Evolutionary conservation across 2,113 vertebrate species (phyloP).

Genomic region (Eurypyga helias): DNA sequence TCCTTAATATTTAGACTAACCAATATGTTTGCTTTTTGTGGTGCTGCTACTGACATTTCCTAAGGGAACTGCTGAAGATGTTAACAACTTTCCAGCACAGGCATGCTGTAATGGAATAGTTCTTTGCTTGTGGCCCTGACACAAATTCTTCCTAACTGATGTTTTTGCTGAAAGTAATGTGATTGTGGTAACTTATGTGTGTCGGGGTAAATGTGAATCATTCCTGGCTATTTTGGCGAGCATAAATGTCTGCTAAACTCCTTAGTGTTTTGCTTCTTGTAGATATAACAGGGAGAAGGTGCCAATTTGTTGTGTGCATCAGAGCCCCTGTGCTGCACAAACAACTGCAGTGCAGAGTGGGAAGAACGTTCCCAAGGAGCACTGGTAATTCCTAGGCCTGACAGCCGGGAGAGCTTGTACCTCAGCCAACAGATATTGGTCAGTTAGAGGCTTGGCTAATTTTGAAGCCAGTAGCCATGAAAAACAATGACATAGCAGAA

Average conservation of each 20-base stretch:
- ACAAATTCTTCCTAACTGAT: slow-evolving; percentile 12
- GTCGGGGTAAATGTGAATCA: not conserved
- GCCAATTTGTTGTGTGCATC: not conserved
- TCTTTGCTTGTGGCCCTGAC: slow-evolving; percentile 19
- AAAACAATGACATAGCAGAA: not conserved
- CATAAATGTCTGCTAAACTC: not conserved
- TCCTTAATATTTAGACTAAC: slow-evolving; percentile 23
- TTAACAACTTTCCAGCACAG: slow-evolving; percentile 1
- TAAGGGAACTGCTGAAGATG: slow-evolving; percentile 5
- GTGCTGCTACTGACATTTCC: slow-evolving; percentile 19
- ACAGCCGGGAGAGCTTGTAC: not conserved
- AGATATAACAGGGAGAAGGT: not conserved
- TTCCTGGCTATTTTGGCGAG: not conserved
- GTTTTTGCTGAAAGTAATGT: slow-evolving; percentile 10
- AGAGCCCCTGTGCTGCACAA: not conserved
- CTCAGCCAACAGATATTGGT: not conserved
- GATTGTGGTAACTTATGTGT: slow-evolving; percentile 24
- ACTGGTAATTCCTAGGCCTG: not conserved
- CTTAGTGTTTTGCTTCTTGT: not conserved
- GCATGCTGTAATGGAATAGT: not conserved
- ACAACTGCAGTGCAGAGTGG: not conserved
- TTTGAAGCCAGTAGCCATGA: not conserved
- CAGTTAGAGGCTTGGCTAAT: not conserved
- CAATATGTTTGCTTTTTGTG: not conserved
- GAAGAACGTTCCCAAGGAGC: not conserved